These are phyloP conservation scores for Danaus melanippus DNA, from an alignment of 1,140 invertebrate genomes.

Conservation along the genomic window DNA sequence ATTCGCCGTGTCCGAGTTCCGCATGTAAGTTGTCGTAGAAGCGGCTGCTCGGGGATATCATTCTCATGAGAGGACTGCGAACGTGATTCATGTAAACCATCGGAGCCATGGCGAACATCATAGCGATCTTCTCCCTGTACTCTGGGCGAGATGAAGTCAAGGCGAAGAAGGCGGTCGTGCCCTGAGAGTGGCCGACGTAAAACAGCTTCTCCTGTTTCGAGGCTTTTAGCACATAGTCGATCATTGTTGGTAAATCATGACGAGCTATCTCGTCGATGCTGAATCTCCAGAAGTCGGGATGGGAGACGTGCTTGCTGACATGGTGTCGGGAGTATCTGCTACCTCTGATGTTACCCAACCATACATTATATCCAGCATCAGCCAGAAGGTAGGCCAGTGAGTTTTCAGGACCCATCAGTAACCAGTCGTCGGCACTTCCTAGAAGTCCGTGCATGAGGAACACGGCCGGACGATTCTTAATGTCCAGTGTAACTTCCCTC, in stretches of 20 bases:
- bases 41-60: constrained; percentile 67
- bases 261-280: constrained; percentile 82
- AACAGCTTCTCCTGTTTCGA: constrained; percentile 71
- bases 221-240: constrained; percentile 75
- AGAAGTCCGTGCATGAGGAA: constrained; percentile 79
- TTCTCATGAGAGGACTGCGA: constrained; percentile 73
- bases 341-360: constrained; percentile 82
- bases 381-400: constrained; percentile 65
- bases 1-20: constrained; percentile 72
- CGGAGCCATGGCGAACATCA: constrained; percentile 78
- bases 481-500: constrained; percentile 17
- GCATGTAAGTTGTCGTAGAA: constrained; percentile 74
- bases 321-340: constrained; percentile 79
- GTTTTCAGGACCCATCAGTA: constrained; percentile 71
- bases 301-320: constrained; percentile 58
- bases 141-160: constrained; percentile 74
- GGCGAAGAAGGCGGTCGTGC: constrained; percentile 65
- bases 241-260: constrained; percentile 82
- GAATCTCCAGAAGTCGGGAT: constrained; percentile 70
- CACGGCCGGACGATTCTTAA: constrained; percentile 49
- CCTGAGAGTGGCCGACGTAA: constrained; percentile 78
- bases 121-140: constrained; percentile 76
- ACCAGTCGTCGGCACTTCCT: constrained; percentile 76
- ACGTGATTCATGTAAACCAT: constrained; percentile 75
- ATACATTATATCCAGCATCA: constrained; percentile 81